A percentile compares a stretch with the other conserved stretches of the same genome.
Conservation (phyloP, 2,888 invertebrate genomes). For the Ormia ochracea region DNA sequence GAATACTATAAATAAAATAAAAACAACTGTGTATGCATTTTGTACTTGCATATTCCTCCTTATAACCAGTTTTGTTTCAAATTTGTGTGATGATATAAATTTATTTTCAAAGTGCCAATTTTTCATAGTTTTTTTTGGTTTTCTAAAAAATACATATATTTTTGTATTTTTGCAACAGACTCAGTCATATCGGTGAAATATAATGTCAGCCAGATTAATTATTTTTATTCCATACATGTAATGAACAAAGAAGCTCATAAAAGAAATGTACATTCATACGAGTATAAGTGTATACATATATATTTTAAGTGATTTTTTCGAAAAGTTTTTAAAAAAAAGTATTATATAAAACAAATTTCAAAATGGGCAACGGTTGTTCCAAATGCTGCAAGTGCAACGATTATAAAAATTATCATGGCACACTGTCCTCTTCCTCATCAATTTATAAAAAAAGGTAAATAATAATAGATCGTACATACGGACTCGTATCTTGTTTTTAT, state of each 20-base stretch:
- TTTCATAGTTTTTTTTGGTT: neutral
- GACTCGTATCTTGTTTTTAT: too few relatives aligned
- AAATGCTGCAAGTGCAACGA: constrained; percentile 76
- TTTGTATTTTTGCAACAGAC: neutral
- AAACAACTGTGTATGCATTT: too few relatives aligned
- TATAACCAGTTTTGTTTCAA: neutral
- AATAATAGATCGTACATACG: neutral
- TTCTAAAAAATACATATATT: neutral
- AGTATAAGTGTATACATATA: too few relatives aligned
- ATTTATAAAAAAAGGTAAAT: constrained; percentile 76
- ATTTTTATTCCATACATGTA: constrained; percentile 34
- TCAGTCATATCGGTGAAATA: constrained; percentile 6
- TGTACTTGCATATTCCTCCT: neutral
- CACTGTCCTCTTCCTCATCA: constrained; percentile 75
- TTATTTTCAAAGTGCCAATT: neutral
- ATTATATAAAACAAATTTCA: constrained; percentile 26
- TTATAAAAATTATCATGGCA: constrained; percentile 73
- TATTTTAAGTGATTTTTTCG: constrained; percentile 30
- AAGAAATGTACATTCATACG: constrained; percentile 14
- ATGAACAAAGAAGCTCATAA: constrained; percentile 18
- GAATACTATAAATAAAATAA: too few relatives aligned
- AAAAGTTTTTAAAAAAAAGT: neutral
- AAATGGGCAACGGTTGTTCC: constrained; percentile 77
- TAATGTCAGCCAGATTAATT: constrained; percentile 19
- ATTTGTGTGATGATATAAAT: constrained; percentile 11